Conservation (phyloP, 2,888 invertebrate species). For the Empis stercorea region DNA sequence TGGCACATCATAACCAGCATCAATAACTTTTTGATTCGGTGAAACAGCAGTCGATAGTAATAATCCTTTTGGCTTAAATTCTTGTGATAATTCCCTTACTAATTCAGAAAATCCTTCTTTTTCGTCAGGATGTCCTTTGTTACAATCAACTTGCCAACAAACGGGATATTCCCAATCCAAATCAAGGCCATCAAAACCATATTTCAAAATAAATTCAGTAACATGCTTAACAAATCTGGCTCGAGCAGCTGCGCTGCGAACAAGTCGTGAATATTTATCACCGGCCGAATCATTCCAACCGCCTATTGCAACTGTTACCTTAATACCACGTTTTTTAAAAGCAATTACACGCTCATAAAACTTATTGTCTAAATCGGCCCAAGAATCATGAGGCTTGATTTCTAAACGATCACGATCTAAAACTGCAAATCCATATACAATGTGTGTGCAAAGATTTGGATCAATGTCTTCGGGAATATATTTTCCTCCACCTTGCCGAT, state of each 20-base stretch:
- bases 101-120: constrained; percentile 64
- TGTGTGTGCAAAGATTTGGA: constrained; percentile 75
- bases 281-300: constrained; percentile 93
- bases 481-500: constrained; percentile 69
- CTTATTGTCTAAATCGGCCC: constrained; percentile 83
- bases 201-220: constrained; percentile 60
- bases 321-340: constrained; percentile 57
- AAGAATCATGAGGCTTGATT: constrained; percentile 75
- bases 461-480: constrained; percentile 74
- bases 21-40: constrained; percentile 69
- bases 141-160: constrained; percentile 82
- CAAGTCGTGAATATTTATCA: constrained; percentile 74
- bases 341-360: constrained; percentile 78
- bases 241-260: constrained; percentile 57
- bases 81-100: constrained; percentile 58
- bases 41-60: constrained; percentile 75
- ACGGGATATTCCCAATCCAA: constrained; percentile 92
- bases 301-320: constrained; percentile 77
- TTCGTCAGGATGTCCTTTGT: constrained; percentile 67
- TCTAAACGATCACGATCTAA: constrained; percentile 59
- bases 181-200: constrained; percentile 82
- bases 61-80: constrained; percentile 57
- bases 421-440: constrained; percentile 86
- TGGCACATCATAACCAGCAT: constrained; percentile 73
- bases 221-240: constrained; percentile 62